Conservation (phyloP, 2,113 vertebrate species). For the human (Homo sapiens) region DNA sequence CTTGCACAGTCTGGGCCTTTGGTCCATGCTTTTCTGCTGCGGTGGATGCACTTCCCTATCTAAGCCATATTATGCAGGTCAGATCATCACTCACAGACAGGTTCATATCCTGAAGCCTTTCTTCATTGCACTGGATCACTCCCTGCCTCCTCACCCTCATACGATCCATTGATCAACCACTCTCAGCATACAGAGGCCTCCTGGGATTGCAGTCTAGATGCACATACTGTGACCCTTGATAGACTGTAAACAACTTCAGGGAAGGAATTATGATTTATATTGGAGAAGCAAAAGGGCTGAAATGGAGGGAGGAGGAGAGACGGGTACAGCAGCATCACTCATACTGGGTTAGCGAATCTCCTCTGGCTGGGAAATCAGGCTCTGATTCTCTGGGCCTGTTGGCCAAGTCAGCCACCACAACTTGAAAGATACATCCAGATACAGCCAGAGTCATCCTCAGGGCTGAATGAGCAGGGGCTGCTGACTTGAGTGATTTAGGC, state of each 20-base stretch:
- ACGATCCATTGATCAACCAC: not conserved
- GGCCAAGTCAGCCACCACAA: not conserved
- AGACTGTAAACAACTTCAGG: not conserved
- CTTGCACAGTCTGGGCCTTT: not conserved
- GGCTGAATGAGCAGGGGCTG: not conserved
- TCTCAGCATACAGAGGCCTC: not conserved
- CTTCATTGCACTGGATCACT: not conserved
- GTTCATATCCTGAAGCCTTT: not conserved
- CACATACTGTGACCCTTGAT: not conserved
- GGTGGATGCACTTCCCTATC: not conserved
- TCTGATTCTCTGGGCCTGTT: not conserved
- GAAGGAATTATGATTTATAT: not conserved
- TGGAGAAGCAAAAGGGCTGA: not conserved
- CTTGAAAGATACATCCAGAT: not conserved
- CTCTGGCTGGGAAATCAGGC: not conserved
- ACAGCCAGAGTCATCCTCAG: not conserved
- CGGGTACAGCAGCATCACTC: too few relatives aligned
- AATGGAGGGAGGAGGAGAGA: not conserved
- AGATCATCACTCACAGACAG: not conserved
- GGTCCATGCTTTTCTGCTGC: not conserved
- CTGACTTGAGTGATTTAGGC: not conserved
- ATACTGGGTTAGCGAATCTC: not conserved
- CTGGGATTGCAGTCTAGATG: not conserved
- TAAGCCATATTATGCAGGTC: not conserved
- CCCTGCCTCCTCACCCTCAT: not conserved